These are phyloP conservation scores for Eudyptes chrysolophus DNA, from an alignment of 2,113 vertebrate genomes.

Conservation along the genomic window DNA sequence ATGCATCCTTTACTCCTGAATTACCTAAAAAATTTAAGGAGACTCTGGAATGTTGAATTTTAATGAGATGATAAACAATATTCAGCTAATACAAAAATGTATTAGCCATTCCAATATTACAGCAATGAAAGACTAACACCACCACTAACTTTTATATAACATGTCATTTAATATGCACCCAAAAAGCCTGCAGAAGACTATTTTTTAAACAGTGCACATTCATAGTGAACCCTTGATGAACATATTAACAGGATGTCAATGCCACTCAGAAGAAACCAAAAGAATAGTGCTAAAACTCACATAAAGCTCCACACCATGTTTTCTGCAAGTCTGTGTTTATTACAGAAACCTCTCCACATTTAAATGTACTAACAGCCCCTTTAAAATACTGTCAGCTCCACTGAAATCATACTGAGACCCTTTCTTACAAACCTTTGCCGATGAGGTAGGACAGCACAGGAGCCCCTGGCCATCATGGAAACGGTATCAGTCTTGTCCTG, in stretches of 20 bases:
- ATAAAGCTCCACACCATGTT: not conserved
- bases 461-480: not conserved
- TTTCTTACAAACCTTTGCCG: not conserved
- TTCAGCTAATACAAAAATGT: not conserved
- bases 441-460: not conserved
- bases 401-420: not conserved
- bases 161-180: not conserved
- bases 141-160: not conserved
- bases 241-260: not conserved
- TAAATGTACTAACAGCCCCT: not conserved
- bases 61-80: not conserved
- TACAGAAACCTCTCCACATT: not conserved
- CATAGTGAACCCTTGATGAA: not conserved
- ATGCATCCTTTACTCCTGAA: not conserved
- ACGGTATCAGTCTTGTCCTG: not conserved
- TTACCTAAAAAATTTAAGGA: not conserved
- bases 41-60: not conserved
- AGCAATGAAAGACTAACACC: not conserved
- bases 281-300: not conserved
- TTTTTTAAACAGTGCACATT: not conserved
- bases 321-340: not conserved
- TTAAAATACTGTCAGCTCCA: not conserved
- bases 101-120: not conserved
- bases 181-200: not conserved
- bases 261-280: not conserved